A percentile compares a stretch with the other conserved stretches of the same genome.
These are phyloP conservation scores for Aethes cnicana DNA, from an alignment of 2,888 invertebrate species.

Conservation along the genomic window DNA sequence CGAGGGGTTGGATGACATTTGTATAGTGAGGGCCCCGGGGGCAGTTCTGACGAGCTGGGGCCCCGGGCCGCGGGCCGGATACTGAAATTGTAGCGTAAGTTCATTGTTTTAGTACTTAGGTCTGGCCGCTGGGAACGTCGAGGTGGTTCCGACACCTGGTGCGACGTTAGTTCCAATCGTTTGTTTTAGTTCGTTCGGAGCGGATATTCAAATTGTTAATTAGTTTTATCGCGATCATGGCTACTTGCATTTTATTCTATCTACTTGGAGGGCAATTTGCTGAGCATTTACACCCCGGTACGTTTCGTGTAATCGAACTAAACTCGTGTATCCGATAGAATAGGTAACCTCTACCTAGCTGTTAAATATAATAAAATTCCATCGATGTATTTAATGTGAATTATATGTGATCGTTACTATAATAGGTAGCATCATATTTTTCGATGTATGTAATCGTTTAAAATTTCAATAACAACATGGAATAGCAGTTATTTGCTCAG, in stretches of 20 bases:
- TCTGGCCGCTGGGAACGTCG: constrained; percentile 34
- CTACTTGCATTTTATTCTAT: constrained; percentile 42
- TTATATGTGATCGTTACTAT: constrained; percentile 53
- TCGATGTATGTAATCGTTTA: constrained; percentile 57
- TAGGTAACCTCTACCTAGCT: constrained; percentile 29
- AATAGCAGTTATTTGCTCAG: constrained; percentile 69
- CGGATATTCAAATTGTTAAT: constrained; percentile 56
- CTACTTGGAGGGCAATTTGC: constrained; percentile 56
- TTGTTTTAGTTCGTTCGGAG: constrained; percentile 44
- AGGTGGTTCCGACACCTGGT: constrained; percentile 28
- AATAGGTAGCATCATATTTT: constrained; percentile 63
- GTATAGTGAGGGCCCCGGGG: neutral
- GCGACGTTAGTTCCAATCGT: constrained; percentile 51
- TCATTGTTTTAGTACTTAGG: constrained; percentile 68
- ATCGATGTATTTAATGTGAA: constrained; percentile 62
- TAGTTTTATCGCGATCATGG: constrained; percentile 55
- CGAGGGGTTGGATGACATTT: constrained; percentile 37
- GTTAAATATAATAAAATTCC: constrained; percentile 54
- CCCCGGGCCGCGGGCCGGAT: constrained; percentile 4
- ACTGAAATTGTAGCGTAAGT: constrained; percentile 48
- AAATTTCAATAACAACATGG: constrained; percentile 52
- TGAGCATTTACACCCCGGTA: constrained; percentile 52
- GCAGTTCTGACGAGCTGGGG: neutral
- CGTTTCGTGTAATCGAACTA: constrained; percentile 31
- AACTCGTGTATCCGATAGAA: constrained; percentile 30